These are phyloP conservation scores for Julus scanicus DNA, from an alignment of 2,888 invertebrate species.

Conservation along the genomic window DNA sequence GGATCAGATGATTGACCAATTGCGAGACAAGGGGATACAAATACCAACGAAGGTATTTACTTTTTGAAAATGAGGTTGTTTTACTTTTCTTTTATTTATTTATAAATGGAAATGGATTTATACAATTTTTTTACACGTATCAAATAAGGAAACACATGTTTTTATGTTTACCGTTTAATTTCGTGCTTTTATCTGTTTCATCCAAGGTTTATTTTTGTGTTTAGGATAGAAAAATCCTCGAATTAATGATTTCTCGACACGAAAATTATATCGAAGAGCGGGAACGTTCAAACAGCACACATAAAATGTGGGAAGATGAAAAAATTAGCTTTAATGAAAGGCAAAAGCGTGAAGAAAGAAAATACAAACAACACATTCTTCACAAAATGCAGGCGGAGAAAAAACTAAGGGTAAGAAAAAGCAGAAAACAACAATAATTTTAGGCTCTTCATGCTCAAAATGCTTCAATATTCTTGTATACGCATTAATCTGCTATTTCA, in stretches of 20 bases:
- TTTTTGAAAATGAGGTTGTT: no score
- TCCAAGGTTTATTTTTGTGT: not conserved
- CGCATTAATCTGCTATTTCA: no score
- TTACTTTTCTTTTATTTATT: no score
- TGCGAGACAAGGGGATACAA: constrained; percentile 41
- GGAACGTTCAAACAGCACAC: not conserved
- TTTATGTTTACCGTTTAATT: no score
- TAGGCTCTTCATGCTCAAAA: no score
- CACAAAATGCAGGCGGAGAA: not conserved
- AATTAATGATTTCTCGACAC: constrained; percentile 55
- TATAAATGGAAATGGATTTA: no score
- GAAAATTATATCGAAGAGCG: constrained; percentile 36
- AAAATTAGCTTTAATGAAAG: not conserved
- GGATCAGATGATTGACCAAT: constrained; percentile 34
- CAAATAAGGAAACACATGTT: no score
- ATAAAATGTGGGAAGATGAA: not conserved
- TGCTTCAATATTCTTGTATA: no score
- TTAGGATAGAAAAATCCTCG: constrained; percentile 56
- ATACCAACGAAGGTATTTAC: constrained; percentile 45
- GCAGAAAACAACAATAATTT: no score
- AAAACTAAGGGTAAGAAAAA: not conserved
- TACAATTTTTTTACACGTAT: no score
- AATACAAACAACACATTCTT: constrained; percentile 1
- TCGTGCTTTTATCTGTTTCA: no score
- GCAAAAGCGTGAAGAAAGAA: not conserved